Base-by-base conservation (phyloP, 2,797 vertebrate genomes). In the Tangara arthus region DNA sequence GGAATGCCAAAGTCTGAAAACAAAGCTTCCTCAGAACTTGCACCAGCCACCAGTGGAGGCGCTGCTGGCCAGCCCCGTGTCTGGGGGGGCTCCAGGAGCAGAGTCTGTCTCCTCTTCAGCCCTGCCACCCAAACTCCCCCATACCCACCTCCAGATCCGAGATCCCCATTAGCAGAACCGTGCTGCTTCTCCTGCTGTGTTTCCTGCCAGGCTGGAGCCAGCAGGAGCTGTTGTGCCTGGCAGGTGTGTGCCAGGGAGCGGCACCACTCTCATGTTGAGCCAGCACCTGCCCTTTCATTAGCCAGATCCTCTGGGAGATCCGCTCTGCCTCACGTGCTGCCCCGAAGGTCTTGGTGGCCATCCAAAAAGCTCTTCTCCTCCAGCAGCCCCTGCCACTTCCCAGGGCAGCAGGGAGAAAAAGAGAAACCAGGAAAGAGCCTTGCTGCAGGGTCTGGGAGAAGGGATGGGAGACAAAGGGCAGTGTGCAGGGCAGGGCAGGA, bases 1-100 rank as follows among this genome's bases (percentile, higher is more conserved):
- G 32, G 77, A 95, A 84, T 9, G 66, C 63, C 55, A 42, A 83
- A 94, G 28, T 47, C 87, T 90, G 88, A 14, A 91, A 90, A 81
- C 34, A 86, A 92, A 70, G 49, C 24, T 93, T 64, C 65, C 87
- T 91, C 82, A 72, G 59, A 90, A 52, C 50, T 11, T 49, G 32
- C 21, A 76, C 41, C 60, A 82, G 78, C 41, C 2, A 0, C 50
- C 0, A 0, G 30, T 18, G 39, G 27, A 83, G 65, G 60, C 50
- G 32, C 32, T 59, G 42, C 39, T 59, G 65, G 35, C 87, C 75
- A 55, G 42, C 28, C 56, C 55, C 18, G 15, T 2, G 2, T 32
- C 52, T 49, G 47, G n/a, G 18, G 6, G n/a, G 37, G 34, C 39
- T 57, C 10, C 27, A 35, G 64, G n/a, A 82, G 76, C 5, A 6